Evolutionary conservation across 2,113 vertebrate species (phyloP).

Genomic region (Coptodon bakossiorum): DNA sequence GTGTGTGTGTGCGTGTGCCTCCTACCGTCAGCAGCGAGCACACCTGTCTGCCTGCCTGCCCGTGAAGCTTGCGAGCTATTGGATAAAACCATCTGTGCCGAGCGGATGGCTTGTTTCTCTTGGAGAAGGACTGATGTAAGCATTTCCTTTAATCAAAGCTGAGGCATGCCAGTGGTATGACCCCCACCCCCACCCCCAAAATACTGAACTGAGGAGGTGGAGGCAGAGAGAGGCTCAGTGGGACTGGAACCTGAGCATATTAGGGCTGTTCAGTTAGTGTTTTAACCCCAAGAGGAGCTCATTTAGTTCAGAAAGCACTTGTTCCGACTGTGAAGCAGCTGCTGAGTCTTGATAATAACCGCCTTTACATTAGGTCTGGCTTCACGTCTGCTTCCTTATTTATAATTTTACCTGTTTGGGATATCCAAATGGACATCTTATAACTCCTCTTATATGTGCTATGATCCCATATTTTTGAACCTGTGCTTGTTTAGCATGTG

Average conservation of each 20-base stretch:
- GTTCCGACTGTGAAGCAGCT: neutral
- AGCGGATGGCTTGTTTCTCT: conserved; percentile 27
- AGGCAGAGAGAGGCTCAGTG: neutral
- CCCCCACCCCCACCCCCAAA: neutral
- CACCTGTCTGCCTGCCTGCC: conserved; percentile 28
- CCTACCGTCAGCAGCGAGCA: neutral
- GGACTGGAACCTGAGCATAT: neutral
- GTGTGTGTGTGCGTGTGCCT: neutral
- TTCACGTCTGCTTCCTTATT: rapidly evolving
- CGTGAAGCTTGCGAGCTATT: neutral
- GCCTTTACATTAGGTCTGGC: rapidly evolving
- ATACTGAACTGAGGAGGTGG: conserved; percentile 20
- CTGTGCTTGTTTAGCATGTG: neutral
- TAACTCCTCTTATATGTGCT: neutral
- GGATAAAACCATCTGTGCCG: conserved; percentile 22
- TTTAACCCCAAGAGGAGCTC: neutral
- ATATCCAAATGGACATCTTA: neutral
- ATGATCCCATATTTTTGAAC: neutral
- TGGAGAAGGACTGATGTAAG: conserved; percentile 47
- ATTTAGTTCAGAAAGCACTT: neutral
- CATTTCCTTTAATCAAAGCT: conserved; percentile 59
- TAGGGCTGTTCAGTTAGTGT: neutral
- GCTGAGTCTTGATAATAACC: neutral
- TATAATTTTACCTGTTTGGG: neutral
- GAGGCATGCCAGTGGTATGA: conserved; percentile 34